Conservation (phyloP, 1,140 invertebrate species). For the Tetraneura akinire region DNA sequence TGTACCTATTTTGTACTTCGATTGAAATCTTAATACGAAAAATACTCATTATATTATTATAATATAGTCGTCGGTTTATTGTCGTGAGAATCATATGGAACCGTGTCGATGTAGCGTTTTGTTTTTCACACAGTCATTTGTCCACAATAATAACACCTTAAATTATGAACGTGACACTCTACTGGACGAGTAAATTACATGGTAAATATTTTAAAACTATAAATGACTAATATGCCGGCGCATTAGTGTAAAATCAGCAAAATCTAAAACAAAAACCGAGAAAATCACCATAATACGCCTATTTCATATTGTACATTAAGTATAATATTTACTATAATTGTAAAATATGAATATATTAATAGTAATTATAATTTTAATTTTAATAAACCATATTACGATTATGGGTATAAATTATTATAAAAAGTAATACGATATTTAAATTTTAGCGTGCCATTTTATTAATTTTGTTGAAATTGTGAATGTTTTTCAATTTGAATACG, state of each 20-base stretch:
- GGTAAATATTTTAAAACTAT: conserved; percentile 16
- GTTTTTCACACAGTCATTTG: conserved; percentile 48
- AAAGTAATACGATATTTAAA: too few relatives aligned
- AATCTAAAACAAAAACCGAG: background rate
- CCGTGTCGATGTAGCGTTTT: conserved; percentile 13
- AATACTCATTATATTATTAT: background rate
- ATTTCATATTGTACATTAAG: background rate
- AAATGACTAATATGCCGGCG: background rate
- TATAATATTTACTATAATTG: too few relatives aligned
- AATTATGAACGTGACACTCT: conserved; percentile 23
- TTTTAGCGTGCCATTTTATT: too few relatives aligned
- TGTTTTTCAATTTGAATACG: too few relatives aligned
- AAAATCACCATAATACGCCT: background rate
- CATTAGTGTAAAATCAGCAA: conserved; percentile 18
- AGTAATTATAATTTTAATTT: too few relatives aligned
- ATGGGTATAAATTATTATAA: too few relatives aligned
- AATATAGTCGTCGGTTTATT: background rate
- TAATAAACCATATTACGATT: too few relatives aligned
- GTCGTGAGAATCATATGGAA: conserved; percentile 16
- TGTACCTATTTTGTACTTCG: background rate
- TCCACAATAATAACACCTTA: background rate
- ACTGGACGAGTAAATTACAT: conserved; percentile 36
- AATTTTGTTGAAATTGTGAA: too few relatives aligned
- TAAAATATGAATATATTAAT: too few relatives aligned
- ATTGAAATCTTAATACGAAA: conserved; percentile 26